These are phyloP conservation scores for Popillia japonica DNA, from an alignment of 1,140 invertebrate genomes.

Conservation along the genomic window DNA sequence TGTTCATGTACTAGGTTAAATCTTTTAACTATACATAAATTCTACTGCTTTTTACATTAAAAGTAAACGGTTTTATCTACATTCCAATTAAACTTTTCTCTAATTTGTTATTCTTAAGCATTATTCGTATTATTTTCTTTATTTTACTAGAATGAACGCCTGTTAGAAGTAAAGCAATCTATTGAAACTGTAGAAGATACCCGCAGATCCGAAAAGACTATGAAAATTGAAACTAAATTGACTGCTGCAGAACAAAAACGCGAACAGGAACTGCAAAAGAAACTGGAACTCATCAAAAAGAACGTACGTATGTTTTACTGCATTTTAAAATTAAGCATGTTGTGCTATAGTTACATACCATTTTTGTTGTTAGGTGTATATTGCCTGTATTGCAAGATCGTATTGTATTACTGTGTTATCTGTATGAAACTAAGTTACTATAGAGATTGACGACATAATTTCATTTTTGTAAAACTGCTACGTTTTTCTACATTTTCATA, in stretches of 20 bases:
- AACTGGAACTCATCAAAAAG: conserved; percentile 80
- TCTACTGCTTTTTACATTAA: too few relatives aligned
- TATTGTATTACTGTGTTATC: too few relatives aligned
- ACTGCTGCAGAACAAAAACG: conserved; percentile 78
- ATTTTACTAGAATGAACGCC: conserved; percentile 54
- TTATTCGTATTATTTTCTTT: conserved; percentile 32
- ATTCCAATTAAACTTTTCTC: not conserved
- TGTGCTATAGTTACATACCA: not conserved
- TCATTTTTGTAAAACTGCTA: too few relatives aligned
- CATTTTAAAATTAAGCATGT: conserved; percentile 25
- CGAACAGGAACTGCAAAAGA: conserved; percentile 81
- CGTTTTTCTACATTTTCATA: too few relatives aligned
- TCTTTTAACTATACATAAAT: too few relatives aligned
- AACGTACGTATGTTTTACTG: conserved; percentile 66
- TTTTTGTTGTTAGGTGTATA: conserved; percentile 3
- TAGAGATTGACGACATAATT: too few relatives aligned
- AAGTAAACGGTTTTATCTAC: too few relatives aligned
- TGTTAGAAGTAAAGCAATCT: conserved; percentile 74
- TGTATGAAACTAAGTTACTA: too few relatives aligned
- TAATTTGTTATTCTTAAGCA: not conserved
- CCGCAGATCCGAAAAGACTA: conserved; percentile 71
- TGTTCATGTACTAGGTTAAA: too few relatives aligned
- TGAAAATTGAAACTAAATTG: conserved; percentile 77
- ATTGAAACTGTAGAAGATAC: conserved; percentile 67
- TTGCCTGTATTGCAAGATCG: not conserved